Percentiles rank a stretch among this genome's conserved stretches.
Evolutionary conservation across 2,888 invertebrate species (phyloP).

Genomic region (Microctonus hyperodae): DNA sequence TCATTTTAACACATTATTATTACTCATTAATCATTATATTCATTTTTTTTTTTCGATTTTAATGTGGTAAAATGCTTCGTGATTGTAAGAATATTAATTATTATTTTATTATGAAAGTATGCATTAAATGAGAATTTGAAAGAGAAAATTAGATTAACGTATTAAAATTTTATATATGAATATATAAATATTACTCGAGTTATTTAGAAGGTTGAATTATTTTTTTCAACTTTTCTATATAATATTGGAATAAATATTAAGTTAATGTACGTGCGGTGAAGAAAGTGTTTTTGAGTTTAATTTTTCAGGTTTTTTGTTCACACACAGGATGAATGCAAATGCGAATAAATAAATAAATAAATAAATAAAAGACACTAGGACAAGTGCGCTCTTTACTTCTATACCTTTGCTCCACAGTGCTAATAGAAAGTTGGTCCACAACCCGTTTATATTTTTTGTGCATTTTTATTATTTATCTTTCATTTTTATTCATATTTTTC

Average conservation of each 20-base stretch:
- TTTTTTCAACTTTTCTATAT: background rate
- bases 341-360: background rate
- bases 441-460: background rate
- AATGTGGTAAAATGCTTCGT: too few species aligned
- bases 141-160: too few species aligned
- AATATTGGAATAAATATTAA: background rate
- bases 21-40: background rate
- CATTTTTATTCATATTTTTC: too few species aligned
- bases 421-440: conserved; percentile 22
- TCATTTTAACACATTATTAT: background rate
- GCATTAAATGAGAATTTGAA: too few species aligned
- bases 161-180: too few species aligned
- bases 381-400: background rate
- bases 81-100: background rate
- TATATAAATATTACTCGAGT: background rate
- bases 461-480: background rate
- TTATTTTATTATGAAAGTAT: background rate
- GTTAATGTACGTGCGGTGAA: too few species aligned
- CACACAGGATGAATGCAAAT: too few species aligned
- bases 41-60: background rate
- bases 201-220: background rate
- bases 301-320: background rate
- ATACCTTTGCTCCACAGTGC: background rate
- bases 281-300: too few species aligned
- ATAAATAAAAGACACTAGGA: background rate